phyloP scores from a whole-genome alignment of 2,888 invertebrate genomes.

The Flexamia atlantica region DNA sequence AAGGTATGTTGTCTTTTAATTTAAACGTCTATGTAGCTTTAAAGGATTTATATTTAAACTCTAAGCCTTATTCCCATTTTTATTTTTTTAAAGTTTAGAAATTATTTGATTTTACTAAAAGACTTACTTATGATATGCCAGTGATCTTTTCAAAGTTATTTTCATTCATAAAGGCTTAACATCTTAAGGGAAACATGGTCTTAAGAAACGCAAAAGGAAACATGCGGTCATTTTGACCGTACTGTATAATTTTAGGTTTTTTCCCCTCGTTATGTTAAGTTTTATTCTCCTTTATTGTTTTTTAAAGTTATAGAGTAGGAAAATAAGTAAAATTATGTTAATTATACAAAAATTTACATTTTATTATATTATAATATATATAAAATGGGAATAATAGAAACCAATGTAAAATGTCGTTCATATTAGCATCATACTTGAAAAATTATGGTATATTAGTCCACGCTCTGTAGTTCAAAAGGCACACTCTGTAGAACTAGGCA shows the following conservation, averaged over 20 bases:
- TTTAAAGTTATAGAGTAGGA: background rate
- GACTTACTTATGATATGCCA: too few species aligned
- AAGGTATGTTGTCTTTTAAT: too few species aligned
- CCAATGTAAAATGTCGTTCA: background rate
- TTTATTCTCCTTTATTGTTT: background rate
- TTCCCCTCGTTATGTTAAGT: background rate
- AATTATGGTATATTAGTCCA: background rate
- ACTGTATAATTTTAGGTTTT: constrained; percentile 19
- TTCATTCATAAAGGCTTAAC: too few species aligned
- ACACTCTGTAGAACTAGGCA: constrained; percentile 4
- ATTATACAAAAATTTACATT: background rate
- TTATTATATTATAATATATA: background rate
- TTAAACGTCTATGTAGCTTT: too few species aligned
- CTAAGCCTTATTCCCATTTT: too few species aligned
- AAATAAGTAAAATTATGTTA: background rate
- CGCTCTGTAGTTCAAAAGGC: background rate
- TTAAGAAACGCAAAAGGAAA: constrained; percentile 18
- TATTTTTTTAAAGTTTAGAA: too few species aligned
- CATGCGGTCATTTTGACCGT: constrained; percentile 43
- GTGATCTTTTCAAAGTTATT: too few species aligned
- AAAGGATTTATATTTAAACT: too few species aligned
- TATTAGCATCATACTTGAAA: background rate
- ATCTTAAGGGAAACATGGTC: constrained; percentile 22
- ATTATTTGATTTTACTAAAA: too few species aligned
- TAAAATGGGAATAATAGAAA: background rate